These are phyloP conservation scores for Prionace glauca DNA, from an alignment of 2,797 vertebrate species.

Conservation along the genomic window DNA sequence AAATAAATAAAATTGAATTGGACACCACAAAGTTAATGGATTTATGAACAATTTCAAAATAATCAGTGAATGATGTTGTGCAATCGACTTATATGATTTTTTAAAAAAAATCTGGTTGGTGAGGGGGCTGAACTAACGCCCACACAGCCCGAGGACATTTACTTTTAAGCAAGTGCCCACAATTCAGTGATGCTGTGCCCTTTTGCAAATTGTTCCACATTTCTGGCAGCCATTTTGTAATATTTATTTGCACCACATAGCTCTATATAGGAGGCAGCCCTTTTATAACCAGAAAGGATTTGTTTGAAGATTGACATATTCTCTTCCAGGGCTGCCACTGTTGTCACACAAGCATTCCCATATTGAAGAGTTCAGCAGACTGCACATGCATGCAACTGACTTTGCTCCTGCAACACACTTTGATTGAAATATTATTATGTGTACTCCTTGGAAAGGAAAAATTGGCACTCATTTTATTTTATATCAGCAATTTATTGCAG, in stretches of 20 bases:
- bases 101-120: background rate
- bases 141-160: background rate
- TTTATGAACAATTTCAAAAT: constrained; percentile 5
- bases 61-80: background rate
- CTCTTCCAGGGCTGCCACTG: background rate
- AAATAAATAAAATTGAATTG: background rate
- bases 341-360: background rate
- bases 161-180: background rate
- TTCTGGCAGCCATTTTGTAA: background rate
- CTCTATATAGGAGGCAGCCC: background rate
- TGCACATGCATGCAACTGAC: background rate
- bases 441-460: background rate
- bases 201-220: background rate
- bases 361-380: background rate
- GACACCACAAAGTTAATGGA: background rate
- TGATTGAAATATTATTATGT: too few relatives aligned
- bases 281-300: background rate
- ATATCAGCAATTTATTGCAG: background rate
- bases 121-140: background rate
- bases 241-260: background rate
- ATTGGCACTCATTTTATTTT: background rate
- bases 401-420: background rate
- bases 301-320: background rate
- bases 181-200: background rate
- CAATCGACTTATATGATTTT: background rate